Conservation (phyloP, 2,113 vertebrate genomes). For the Lagopus leucura region DNA sequence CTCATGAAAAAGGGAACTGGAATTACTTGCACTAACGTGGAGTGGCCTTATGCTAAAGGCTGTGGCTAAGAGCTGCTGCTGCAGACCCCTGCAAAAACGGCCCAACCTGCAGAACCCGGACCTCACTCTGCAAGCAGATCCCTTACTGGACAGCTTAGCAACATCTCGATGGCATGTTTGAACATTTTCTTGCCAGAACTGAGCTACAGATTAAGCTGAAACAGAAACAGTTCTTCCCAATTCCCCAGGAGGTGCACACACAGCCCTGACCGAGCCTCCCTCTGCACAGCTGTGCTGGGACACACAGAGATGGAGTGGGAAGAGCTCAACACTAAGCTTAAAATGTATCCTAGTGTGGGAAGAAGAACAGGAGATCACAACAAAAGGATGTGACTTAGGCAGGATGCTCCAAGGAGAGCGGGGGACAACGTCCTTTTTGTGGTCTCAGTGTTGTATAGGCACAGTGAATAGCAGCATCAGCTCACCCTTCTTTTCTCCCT, state of each 20-base stretch:
- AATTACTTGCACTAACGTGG: neutral
- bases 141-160: neutral
- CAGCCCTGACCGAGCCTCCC: neutral
- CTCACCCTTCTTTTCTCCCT: neutral
- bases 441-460: neutral
- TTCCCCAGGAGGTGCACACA: neutral
- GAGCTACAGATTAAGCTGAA: neutral
- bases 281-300: neutral
- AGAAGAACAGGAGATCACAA: rapidly evolving
- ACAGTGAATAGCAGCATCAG: neutral
- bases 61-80: neutral
- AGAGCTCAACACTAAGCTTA: neutral
- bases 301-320: neutral
- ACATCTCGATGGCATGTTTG: neutral
- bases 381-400: neutral
- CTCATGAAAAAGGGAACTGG: neutral
- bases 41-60: neutral
- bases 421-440: neutral
- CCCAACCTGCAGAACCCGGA: neutral
- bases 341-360: neutral
- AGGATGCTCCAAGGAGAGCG: neutral
- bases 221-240: neutral
- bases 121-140: neutral
- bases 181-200: neutral
- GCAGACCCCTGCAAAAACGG: rapidly evolving